phyloP scores from a whole-genome alignment of 1,140 invertebrate species.

The Caenorhabditis tropicalis region DNA sequence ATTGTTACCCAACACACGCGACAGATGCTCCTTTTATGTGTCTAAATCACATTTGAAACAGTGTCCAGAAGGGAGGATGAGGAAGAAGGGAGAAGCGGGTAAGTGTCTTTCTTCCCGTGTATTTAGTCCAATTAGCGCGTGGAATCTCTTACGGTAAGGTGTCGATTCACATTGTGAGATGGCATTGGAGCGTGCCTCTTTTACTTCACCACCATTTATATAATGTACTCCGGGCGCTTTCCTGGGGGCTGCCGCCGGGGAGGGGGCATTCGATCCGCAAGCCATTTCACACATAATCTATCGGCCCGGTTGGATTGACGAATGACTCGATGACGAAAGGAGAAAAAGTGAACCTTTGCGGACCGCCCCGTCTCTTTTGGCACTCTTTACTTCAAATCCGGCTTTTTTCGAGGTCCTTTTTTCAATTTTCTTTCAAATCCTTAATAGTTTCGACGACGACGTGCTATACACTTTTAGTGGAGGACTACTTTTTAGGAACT shows the following conservation, averaged over 20 bases:
- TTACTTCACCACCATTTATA: too few species aligned
- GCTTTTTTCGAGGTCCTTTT: background rate
- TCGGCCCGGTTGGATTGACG: constrained; percentile 29
- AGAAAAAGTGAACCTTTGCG: background rate
- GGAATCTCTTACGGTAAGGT: background rate
- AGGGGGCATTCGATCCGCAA: background rate
- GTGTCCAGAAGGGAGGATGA: background rate
- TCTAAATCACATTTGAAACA: constrained; percentile 10
- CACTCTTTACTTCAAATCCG: background rate
- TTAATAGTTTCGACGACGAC: background rate
- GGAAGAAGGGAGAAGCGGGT: background rate
- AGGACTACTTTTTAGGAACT: too few species aligned
- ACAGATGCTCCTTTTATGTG: constrained; percentile 35
- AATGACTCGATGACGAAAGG: background rate
- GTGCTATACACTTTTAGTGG: too few species aligned
- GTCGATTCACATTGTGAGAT: constrained; percentile 11
- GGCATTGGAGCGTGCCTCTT: constrained; percentile 26
- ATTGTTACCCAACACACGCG: constrained; percentile 41
- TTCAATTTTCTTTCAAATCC: background rate
- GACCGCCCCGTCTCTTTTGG: background rate
- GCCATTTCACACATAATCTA: constrained; percentile 45
- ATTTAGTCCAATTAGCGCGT: constrained; percentile 21
- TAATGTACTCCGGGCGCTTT: constrained; percentile 37
- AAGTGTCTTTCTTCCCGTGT: background rate
- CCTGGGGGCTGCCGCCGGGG: background rate